Evolutionary conservation across 2,888 invertebrate species (phyloP), one percentile per base, ranked within the genome.

Genomic region (Caenorhabditis imperialis): DNA sequence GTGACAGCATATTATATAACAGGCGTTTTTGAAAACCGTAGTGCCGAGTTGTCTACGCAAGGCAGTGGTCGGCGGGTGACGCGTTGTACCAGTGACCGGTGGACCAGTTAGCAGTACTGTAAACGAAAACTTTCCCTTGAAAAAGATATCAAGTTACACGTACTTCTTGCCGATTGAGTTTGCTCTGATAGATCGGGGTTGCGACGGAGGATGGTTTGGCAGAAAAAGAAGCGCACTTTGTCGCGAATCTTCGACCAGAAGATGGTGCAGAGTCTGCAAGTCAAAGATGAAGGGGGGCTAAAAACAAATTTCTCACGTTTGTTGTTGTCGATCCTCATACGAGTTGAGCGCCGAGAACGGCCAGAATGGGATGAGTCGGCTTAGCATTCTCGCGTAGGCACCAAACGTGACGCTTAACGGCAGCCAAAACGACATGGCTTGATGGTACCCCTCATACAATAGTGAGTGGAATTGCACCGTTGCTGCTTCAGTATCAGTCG

Each of bases 21-120:
- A 78, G 1, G 85, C 84, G 16, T 81, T 82, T 25, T 78, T 60
- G 54, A 85, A 86, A 8, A 86, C 80, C 8, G 81, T 77, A 8
- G 83, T 83, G 35, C 84, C 78, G 8, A 76, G 54, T 55, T 79
- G 79, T 23, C 55, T 20, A 18, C 79, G 70, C n/a, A 69, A 48
- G 23, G 55, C 61, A 10, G 60, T 55, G 7, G 70, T 55, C 2
- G 70, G 60, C 7, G 55, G 54, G 47, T 61, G 60, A 33, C 60
- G 53, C 22, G 61, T 70, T 33, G 60, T 61, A 47, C 53, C 69
- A 22, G 67, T 48, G 1, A 65, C 47, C 14, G 65, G 65, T n/a
- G n/a, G n/a, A n/a, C 30, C 69, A 30, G 67, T 51, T 0, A 67
- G 55, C 12, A 54, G 67, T 10, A 57, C 67, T 67, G 22, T 20